Evolutionary conservation across 2,888 invertebrate species (phyloP).

Genomic region (Leucophora obtusa): DNA sequence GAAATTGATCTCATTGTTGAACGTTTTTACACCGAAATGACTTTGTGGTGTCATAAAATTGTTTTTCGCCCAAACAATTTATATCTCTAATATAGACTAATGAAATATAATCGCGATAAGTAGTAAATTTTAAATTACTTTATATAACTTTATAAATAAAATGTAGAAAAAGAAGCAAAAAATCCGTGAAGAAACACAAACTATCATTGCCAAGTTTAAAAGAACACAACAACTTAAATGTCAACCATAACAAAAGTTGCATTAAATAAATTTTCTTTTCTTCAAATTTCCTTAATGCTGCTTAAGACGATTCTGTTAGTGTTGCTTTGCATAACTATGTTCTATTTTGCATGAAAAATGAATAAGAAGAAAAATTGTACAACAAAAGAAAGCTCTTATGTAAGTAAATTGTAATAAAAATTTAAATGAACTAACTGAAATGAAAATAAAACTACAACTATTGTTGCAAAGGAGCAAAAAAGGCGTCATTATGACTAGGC

Average conservation of each 20-base stretch:
- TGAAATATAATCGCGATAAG: too few species aligned
- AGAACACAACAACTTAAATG: slow-evolving; percentile 7
- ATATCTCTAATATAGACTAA: too few species aligned
- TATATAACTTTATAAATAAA: slow-evolving; percentile 4
- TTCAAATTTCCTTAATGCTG: too few species aligned
- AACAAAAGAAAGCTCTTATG: slow-evolving; percentile 7
- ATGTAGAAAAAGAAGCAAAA: neutral
- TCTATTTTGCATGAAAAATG: neutral
- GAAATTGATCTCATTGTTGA: too few species aligned
- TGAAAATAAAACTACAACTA: neutral
- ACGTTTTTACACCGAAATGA: too few species aligned
- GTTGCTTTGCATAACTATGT: neutral
- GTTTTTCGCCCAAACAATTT: too few species aligned
- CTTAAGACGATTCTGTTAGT: too few species aligned
- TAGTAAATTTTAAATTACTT: slow-evolving; percentile 24
- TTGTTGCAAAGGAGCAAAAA: neutral
- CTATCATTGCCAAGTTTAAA: slow-evolving; percentile 22
- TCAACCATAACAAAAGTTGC: slow-evolving; percentile 36
- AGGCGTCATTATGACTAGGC: slow-evolving; percentile 43
- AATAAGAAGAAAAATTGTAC: neutral
- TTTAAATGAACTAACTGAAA: neutral
- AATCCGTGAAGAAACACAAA: neutral
- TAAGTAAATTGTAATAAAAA: neutral
- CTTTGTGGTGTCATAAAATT: too few species aligned
- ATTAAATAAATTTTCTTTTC: slow-evolving; percentile 45